Evolutionary conservation across 2,797 vertebrate genomes (phyloP), one percentile per base, ranked within the genome.

Genomic region (Enteromius radiatus): DNA sequence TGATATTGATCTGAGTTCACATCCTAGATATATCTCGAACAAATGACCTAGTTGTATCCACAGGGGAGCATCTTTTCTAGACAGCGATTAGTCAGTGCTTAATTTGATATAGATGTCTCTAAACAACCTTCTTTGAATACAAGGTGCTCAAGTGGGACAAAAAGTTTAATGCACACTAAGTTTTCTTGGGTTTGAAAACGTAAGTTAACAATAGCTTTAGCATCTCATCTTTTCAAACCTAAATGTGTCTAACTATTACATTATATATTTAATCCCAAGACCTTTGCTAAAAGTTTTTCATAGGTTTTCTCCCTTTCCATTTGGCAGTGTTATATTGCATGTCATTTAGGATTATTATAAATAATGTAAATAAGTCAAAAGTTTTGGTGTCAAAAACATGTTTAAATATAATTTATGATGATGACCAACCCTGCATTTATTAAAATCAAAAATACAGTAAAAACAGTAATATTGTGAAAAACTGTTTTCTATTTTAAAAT

Each of bases 81-180:
- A 88, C 88, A 38, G 77, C 80, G 90, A 94, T 91, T 91, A 93
- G 92, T 92, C 91, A 85, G 88, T 87, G 88, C 91, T 90, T 89
- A 86, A 85, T 85, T 67, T 88, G 81, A 88, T 76, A 81, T 80
- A 84, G 81, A 82, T 78, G 80, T 85, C 80, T 85, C 61, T 70
- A 81, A 83, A 85, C 74, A 85, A 81, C 64, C 45, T 47, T 80
- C 77, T 80, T 43, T 52, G 56, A 71, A 76, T 68, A 69, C 78
- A 54, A 43, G 65, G 7, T 54, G 76, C 75, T 81, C 59, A 38
- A 78, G 54, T 14, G 64, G 4, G 63, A 67, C 15, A n/a, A 56
- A 43, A 56, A 65, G n/a, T 77, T 76, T 65, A 84, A 28, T 77
- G 41, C 19, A 19, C 26, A 6, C 17, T 28, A 31, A 10, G 41